phyloP scores from a whole-genome alignment of 2,888 invertebrate genomes.

The Cyclophora punctaria region DNA sequence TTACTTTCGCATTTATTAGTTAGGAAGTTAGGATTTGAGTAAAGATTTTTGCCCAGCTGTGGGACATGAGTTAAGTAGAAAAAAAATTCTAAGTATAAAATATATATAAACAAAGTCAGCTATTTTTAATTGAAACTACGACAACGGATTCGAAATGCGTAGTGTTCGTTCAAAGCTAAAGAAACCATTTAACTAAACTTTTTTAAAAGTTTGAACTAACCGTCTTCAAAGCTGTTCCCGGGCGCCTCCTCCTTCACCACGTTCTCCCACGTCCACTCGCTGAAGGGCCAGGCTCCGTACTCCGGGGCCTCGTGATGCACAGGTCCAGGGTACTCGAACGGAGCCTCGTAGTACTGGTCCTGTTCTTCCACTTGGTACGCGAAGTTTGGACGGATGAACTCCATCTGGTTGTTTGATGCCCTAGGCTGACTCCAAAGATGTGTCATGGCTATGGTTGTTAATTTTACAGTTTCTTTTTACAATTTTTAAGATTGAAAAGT shows the following conservation, averaged over 20 bases:
- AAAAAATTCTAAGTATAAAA: too few relatives aligned
- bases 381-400: slow-evolving; percentile 16
- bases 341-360: slow-evolving; percentile 6
- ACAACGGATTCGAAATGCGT: too few relatives aligned
- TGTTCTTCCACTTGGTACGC: slow-evolving; percentile 6
- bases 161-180: too few relatives aligned
- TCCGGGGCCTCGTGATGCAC: slow-evolving; percentile 9
- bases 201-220: slow-evolving; percentile 21
- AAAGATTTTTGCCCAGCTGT: too few relatives aligned
- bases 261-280: slow-evolving; percentile 21
- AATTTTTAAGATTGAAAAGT: too few relatives aligned
- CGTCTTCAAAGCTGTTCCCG: slow-evolving; percentile 40
- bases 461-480: too few relatives aligned
- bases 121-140: too few relatives aligned
- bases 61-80: too few relatives aligned
- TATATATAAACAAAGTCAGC: too few relatives aligned
- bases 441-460: too few relatives aligned
- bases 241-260: slow-evolving; percentile 8
- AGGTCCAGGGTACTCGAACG: background rate
- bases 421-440: background rate
- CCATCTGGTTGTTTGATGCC: slow-evolving; percentile 6
- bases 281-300: background rate
- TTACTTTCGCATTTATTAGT: too few relatives aligned
- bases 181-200: background rate
- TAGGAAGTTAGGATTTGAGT: too few relatives aligned